These are phyloP conservation scores for Lithodes maja DNA, from an alignment of 2,888 invertebrate species.

Conservation along the genomic window DNA sequence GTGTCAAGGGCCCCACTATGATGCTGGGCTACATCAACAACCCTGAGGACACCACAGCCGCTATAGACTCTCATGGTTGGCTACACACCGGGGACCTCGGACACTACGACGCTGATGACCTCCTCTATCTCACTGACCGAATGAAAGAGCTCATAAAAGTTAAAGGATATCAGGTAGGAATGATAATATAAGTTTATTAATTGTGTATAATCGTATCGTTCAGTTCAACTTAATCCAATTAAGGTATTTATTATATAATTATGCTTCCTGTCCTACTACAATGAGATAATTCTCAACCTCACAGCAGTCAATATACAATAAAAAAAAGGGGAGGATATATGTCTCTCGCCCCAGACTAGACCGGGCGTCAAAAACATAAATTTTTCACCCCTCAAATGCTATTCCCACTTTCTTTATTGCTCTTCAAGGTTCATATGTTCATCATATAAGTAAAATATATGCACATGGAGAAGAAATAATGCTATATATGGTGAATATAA, in stretches of 20 bases:
- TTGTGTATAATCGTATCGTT: background rate
- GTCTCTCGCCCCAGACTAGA: too few species aligned
- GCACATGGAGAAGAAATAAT: too few species aligned
- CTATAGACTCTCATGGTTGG: slow-evolving; percentile 75
- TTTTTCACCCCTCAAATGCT: too few species aligned
- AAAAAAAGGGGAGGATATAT: too few species aligned
- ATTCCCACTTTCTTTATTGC: too few species aligned
- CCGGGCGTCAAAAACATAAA: too few species aligned
- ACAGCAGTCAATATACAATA: too few species aligned
- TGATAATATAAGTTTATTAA: slow-evolving; percentile 74
- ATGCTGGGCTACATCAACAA: slow-evolving; percentile 76
- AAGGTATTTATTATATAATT: background rate
- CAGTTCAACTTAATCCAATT: background rate
- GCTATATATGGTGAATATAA: too few species aligned
- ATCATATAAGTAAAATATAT: too few species aligned
- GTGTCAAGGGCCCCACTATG: slow-evolving; percentile 70
- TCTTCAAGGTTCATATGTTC: too few species aligned
- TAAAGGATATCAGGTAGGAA: slow-evolving; percentile 75
- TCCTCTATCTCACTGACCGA: background rate
- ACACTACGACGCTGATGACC: slow-evolving; percentile 81
- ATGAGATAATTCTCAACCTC: too few species aligned
- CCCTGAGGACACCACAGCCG: slow-evolving; percentile 75
- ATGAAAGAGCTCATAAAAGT: slow-evolving; percentile 2
- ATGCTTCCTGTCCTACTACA: background rate
- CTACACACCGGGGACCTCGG: slow-evolving; percentile 85